Evolutionary conservation across 2,888 invertebrate species (phyloP), one percentile per base, ranked within the genome.

Genomic region (Xylota segnis): DNA sequence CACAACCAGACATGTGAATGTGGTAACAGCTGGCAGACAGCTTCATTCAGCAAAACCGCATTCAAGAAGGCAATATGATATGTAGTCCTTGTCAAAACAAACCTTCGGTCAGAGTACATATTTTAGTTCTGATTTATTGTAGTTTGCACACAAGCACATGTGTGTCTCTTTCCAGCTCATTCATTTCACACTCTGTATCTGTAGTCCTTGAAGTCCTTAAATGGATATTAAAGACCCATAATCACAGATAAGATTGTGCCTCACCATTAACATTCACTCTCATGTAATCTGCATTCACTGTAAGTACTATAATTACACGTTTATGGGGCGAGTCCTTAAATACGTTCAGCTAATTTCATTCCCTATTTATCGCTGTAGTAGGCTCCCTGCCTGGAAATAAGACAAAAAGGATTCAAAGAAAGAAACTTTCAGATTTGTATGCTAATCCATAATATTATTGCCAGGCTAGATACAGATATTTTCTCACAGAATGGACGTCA

Each of bases 341-440:
- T 82, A 37, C 45, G 56, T 82, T 50, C 50, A 56, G 61, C 18
- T 66, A 47, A 75, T 74, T 74, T 68, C 59, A 29, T 68, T 72
- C n/a, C 34, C 43, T 23, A 16, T 47, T 70, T 27, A 45, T 71
- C 40, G 40, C 40, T 40, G 40, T 10, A 29, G 23, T 66, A 37
- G 18, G 50, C 45, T 56, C 16, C 12, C n/a, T 43, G 6, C 12
- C 3, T 45, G 9, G 43, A 59, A 58, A 45, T 18, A 29, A 23
- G 6, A 66, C 45, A n/a, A 37, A 40, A 63, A 56, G 71, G 56
- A 65, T 29, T 63, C 45, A 27, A 5, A 65, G 54, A 63, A 74
- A 61, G 52, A 37, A 45, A 63, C 72, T 63, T 63, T 70, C 56
- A 82, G 75, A 82, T 82, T 75, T 75, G 75, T 61, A 82, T 82